Conservation (phyloP, 2,113 vertebrate species). For the Pheucticus melanocephalus region DNA sequence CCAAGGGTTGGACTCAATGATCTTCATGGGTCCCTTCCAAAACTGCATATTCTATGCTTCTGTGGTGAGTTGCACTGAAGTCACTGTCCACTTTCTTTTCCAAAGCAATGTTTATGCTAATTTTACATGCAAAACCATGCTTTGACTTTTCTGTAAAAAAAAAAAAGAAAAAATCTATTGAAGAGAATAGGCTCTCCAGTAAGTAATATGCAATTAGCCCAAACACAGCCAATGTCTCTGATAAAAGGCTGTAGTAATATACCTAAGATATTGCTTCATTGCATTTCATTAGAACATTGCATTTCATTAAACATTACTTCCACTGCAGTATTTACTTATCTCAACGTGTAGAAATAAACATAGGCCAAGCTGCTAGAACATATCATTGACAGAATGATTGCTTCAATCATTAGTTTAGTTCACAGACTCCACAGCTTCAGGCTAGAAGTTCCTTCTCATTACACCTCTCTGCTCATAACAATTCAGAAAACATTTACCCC, state of each 20-base stretch:
- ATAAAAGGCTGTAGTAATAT: not conserved
- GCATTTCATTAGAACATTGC: not conserved
- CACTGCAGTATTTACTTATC: not conserved
- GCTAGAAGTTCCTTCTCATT: not conserved
- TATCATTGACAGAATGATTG: not conserved
- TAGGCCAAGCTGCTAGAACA: not conserved
- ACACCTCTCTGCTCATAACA: not conserved
- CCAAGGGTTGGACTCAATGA: not conserved
- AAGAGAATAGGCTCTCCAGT: not conserved
- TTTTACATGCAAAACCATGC: not conserved
- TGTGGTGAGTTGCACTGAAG: not conserved
- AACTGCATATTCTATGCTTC: not conserved
- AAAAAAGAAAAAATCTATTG: not conserved
- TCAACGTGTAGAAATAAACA: not conserved
- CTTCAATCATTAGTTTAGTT: not conserved
- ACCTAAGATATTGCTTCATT: not conserved
- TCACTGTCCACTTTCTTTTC: not conserved
- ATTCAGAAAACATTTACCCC: not conserved
- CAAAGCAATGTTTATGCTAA: not conserved
- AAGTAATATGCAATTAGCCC: not conserved
- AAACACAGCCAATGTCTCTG: not conserved
- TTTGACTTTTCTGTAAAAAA: not conserved
- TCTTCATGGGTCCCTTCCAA: not conserved
- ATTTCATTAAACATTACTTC: not conserved
- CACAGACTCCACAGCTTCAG: not conserved